Evolutionary conservation across 92 coral and sea anemone genomes (phyloP).

Genomic region (Ricordea florida): DNA sequence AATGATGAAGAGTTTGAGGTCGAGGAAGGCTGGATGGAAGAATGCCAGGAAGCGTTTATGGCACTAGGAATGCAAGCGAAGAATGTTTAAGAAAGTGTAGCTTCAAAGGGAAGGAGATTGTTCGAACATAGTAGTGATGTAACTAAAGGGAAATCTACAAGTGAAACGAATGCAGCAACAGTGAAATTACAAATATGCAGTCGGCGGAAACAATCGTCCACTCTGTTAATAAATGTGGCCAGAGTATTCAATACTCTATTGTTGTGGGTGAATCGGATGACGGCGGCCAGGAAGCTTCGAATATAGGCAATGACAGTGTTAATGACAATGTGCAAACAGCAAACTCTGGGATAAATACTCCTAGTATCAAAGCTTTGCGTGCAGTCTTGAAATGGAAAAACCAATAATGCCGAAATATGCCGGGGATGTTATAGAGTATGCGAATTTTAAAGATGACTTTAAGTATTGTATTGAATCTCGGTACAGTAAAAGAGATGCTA

Average conservation of each 20-base stretch:
- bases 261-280: background rate
- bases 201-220: background rate
- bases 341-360: background rate
- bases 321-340: background rate
- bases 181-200: background rate
- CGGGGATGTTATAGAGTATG: slow-evolving; percentile 56
- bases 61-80: slow-evolving; percentile 13
- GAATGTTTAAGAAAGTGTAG: background rate
- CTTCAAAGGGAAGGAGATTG: background rate
- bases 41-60: slow-evolving; percentile 19
- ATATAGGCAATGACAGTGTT: too few relatives aligned
- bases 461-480: slow-evolving; percentile 38
- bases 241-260: background rate
- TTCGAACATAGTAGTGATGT: background rate
- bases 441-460: slow-evolving; percentile 36
- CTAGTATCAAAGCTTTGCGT: background rate
- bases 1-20: slow-evolving; percentile 9
- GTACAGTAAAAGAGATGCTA: slow-evolving; percentile 42
- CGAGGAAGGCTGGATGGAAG: slow-evolving; percentile 36
- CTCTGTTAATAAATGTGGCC: background rate
- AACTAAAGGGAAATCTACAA: background rate
- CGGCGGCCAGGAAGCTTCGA: background rate
- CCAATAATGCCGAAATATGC: slow-evolving; percentile 43
- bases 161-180: background rate
- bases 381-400: slow-evolving; percentile 46